These are phyloP conservation scores for Gymnorhina tibicen DNA, from an alignment of 2,113 vertebrate species.

Conservation along the genomic window DNA sequence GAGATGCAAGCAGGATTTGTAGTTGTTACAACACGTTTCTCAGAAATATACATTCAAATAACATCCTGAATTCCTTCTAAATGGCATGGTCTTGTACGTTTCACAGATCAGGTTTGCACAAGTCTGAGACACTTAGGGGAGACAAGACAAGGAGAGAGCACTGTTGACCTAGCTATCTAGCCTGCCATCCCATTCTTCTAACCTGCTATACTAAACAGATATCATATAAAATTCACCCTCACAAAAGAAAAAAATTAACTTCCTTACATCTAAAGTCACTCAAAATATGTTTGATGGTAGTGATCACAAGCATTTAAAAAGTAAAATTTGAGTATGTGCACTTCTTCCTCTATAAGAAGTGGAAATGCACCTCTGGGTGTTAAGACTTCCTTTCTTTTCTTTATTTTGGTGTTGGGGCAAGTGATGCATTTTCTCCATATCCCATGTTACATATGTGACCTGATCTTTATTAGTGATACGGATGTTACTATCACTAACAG, in stretches of 20 bases:
- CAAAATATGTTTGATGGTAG: background rate
- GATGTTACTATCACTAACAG: background rate
- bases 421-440: background rate
- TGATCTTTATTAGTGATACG: background rate
- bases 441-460: too few species aligned
- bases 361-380: background rate
- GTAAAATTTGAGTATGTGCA: background rate
- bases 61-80: background rate
- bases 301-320: background rate
- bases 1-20: background rate
- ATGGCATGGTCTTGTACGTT: background rate
- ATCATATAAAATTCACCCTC: background rate
- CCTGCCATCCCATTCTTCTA: background rate
- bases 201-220: rapidly evolving
- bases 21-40: background rate
- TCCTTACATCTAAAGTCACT: background rate
- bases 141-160: background rate
- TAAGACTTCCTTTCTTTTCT: background rate
- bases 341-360: background rate
- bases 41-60: background rate
- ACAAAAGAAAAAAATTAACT: background rate
- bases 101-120: background rate
- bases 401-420: background rate
- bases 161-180: background rate
- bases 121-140: background rate